These are phyloP conservation scores for Spodoptera exigua DNA, from an alignment of 2,888 invertebrate species.

Conservation along the genomic window DNA sequence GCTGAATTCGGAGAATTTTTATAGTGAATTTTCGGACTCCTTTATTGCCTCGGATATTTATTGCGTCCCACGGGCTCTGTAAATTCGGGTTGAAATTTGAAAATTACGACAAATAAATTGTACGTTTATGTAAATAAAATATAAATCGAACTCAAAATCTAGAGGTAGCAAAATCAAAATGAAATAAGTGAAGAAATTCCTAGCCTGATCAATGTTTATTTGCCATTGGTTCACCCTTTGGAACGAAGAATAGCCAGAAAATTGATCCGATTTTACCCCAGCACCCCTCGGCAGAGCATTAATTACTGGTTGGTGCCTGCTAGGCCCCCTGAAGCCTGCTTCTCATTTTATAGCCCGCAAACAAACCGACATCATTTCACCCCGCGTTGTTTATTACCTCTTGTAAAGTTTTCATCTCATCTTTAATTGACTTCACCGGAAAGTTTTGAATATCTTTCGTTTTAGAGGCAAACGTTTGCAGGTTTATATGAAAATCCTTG, in stretches of 20 bases:
- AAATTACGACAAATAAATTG: slow-evolving; percentile 63
- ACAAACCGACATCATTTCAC: slow-evolving; percentile 84
- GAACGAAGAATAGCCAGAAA: slow-evolving; percentile 80
- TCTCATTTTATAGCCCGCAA: slow-evolving; percentile 84
- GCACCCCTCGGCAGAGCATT: slow-evolving; percentile 79
- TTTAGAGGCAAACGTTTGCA: slow-evolving; percentile 41
- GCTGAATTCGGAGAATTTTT: slow-evolving; percentile 86
- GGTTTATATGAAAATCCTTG: slow-evolving; percentile 39
- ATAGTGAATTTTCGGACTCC: slow-evolving; percentile 76
- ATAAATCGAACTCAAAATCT: slow-evolving; percentile 19
- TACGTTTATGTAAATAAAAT: slow-evolving; percentile 23
- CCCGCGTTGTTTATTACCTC: slow-evolving; percentile 81
- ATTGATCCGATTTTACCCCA: slow-evolving; percentile 86
- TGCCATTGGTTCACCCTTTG: slow-evolving; percentile 67
- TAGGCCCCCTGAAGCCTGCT: slow-evolving; percentile 71
- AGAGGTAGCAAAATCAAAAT: background rate
- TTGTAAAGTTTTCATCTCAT: slow-evolving; percentile 73
- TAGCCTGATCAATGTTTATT: slow-evolving; percentile 74
- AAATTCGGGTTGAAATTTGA: slow-evolving; percentile 75
- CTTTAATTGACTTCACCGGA: slow-evolving; percentile 73
- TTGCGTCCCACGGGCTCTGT: slow-evolving; percentile 76
- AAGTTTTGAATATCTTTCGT: slow-evolving; percentile 69
- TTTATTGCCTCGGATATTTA: slow-evolving; percentile 83
- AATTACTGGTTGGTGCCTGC: slow-evolving; percentile 82
- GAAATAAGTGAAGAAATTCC: slow-evolving; percentile 36